phyloP scores from a whole-genome alignment of 2,113 vertebrate species.

The Ancistrus triradiatus region DNA sequence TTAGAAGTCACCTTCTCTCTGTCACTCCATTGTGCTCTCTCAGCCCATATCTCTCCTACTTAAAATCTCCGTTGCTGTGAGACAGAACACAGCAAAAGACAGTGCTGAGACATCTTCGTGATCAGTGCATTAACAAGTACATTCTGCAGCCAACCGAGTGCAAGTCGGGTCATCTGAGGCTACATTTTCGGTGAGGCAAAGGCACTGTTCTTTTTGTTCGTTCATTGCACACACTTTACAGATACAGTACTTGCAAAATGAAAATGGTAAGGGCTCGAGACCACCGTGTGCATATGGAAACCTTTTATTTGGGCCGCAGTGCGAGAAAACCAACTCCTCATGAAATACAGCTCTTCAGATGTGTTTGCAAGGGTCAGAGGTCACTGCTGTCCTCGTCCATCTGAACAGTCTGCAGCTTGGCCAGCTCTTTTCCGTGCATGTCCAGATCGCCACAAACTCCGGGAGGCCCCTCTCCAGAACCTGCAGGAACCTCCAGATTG shows the following conservation, averaged over 20 bases:
- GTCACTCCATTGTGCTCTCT: not conserved
- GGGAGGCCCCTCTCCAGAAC: constrained; percentile 74
- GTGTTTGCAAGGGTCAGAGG: constrained; percentile 37
- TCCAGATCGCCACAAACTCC: constrained; percentile 91
- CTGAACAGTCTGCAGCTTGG: constrained; percentile 97
- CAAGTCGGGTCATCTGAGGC: constrained; percentile 34
- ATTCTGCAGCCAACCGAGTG: constrained; percentile 44
- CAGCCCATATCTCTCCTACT: not conserved
- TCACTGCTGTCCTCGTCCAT: constrained; percentile 87
- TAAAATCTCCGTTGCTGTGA: constrained; percentile 12
- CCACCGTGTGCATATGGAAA: constrained; percentile 34
- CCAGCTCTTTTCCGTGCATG: constrained; percentile 91
- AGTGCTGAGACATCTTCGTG: constrained; percentile 30
- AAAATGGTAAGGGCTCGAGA: constrained; percentile 10
- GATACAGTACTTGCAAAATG: constrained; percentile 17
- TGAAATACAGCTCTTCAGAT: constrained; percentile 31
- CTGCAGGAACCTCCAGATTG: constrained; percentile 72
- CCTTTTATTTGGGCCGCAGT: constrained; percentile 21
- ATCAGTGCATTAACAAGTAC: constrained; percentile 43
- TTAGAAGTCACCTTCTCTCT: constrained; percentile 4
- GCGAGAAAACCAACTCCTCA: constrained; percentile 29
- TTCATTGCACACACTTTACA: constrained; percentile 10
- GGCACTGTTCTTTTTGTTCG: constrained; percentile 42
- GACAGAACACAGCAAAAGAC: constrained; percentile 27
- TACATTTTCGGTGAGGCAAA: constrained; percentile 34